Base-by-base conservation (phyloP, 2,888 invertebrate genomes). In the Boloria euphrosyne region DNA sequence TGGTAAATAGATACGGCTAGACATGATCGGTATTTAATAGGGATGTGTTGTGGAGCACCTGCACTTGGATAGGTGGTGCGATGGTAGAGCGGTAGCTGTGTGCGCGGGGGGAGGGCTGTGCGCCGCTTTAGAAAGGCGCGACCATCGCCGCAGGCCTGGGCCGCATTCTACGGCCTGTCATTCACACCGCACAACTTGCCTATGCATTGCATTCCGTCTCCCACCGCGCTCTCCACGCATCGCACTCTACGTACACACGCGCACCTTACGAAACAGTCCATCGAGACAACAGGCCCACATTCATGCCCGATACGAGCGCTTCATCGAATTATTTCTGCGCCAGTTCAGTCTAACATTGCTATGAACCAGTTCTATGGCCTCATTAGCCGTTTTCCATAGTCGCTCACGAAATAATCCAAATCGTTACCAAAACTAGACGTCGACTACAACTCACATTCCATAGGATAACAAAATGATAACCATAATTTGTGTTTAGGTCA, bases 111-210 rank as follows among this genome's bases (percentile, higher is more conserved):
- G 69, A 47, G 76, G 77, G 78, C 59, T 79, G 82, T 86, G 87
- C 85, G 89, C 90, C 90, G 90, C 92, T 92, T 92, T 92, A 92
- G 91, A 92, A 92, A 92, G 91, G 91, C 91, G 91, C 92, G 90
- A 92, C 92, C 89, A 90, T 90, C 85, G 91, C 91, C 91, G 84
- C 89, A 83, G 91, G 92, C 92, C 84, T 84, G 87, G 84, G 89
- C 91, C 91, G 90, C 92, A 92, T 92, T 92, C 92, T 92, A 92
- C 89, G 87, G 91, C 87, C 89, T 92, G 91, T 92, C 91, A 92
- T 92, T 92, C 91, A 92, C 91, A 90, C 89, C 90, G 90, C 85
- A 86, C 90, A 89, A 90, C 87, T 92, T 89, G 90, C 89, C 91
- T 92, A 91, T 89, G 90, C 89, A 87, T 85, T 90, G 90, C 91